These are phyloP conservation scores for Aphidius ervi DNA, from an alignment of 1,140 invertebrate genomes.

Conservation along the genomic window DNA sequence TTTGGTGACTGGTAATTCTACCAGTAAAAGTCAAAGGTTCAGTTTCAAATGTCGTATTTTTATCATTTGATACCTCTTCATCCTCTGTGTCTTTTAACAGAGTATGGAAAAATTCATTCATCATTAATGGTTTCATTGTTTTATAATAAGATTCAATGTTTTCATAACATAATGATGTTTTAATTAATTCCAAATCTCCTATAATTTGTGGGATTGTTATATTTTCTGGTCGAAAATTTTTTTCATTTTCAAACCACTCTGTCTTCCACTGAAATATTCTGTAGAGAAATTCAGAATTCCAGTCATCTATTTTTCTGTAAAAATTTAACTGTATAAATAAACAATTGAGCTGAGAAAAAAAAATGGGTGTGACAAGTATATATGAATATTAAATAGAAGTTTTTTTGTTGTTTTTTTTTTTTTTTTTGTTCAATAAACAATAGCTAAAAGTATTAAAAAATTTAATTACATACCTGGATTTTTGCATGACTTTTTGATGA, in stretches of 20 bases:
- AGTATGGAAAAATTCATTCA: background rate
- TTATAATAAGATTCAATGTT: background rate
- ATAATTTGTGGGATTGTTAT: background rate
- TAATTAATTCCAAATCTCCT: background rate
- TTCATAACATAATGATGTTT: slow-evolving; percentile 1
- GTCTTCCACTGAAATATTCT: background rate
- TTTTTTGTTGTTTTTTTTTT: no score
- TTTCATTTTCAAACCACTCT: background rate
- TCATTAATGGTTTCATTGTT: background rate
- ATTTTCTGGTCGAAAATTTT: background rate
- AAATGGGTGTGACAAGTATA: no score
- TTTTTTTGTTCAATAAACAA: no score
- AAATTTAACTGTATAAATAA: no score
- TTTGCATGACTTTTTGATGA: no score
- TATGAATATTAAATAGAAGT: no score
- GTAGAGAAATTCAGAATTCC: background rate
- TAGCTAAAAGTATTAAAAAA: no score
- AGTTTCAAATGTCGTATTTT: background rate
- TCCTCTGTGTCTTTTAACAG: slow-evolving; percentile 21
- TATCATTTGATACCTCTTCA: slow-evolving; percentile 28
- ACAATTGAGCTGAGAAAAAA: no score
- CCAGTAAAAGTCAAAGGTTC: background rate
- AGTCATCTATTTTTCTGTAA: no score
- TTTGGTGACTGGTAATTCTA: no score
- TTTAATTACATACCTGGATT: background rate